Conservation (phyloP, 2,888 invertebrate species). For the Troides oblongomaculatus region DNA sequence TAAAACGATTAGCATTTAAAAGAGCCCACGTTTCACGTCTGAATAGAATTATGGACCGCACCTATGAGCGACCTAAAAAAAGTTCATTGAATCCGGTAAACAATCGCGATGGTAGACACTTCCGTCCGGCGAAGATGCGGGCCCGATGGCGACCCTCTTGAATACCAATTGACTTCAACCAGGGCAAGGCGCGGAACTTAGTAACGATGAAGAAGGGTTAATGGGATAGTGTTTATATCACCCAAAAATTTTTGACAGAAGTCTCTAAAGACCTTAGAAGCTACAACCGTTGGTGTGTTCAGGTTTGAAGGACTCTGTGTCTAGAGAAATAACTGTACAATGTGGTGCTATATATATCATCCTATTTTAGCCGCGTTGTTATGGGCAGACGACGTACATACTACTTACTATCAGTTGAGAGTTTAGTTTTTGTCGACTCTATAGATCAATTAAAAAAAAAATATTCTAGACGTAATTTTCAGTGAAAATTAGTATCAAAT, state of each 20-base stretch:
- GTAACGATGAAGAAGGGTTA: constrained; percentile 1
- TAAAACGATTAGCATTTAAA: constrained; percentile 34
- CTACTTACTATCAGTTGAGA: too few species aligned
- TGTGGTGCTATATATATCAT: too few species aligned
- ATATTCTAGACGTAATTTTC: too few species aligned
- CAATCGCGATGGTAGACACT: constrained; percentile 52
- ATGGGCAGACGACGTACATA: too few species aligned
- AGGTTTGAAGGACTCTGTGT: too few species aligned
- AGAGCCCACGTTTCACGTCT: constrained; percentile 20
- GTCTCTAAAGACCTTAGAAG: not conserved
- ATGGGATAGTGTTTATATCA: not conserved
- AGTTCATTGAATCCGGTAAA: constrained; percentile 71
- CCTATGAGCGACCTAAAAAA: constrained; percentile 55
- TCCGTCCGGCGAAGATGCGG: constrained; percentile 61
- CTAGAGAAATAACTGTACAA: too few species aligned
- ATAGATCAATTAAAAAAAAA: too few species aligned
- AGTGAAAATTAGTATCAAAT: too few species aligned
- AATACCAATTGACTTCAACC: constrained; percentile 46
- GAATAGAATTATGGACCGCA: constrained; percentile 21
- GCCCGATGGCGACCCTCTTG: constrained; percentile 45
- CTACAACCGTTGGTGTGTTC: too few species aligned
- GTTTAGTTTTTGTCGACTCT: too few species aligned
- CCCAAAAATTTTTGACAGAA: not conserved
- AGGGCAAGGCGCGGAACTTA: constrained; percentile 15
- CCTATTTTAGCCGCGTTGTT: too few species aligned